phyloP scores from a whole-genome alignment of 2,888 invertebrate genomes.

The Heliconius hortense region DNA sequence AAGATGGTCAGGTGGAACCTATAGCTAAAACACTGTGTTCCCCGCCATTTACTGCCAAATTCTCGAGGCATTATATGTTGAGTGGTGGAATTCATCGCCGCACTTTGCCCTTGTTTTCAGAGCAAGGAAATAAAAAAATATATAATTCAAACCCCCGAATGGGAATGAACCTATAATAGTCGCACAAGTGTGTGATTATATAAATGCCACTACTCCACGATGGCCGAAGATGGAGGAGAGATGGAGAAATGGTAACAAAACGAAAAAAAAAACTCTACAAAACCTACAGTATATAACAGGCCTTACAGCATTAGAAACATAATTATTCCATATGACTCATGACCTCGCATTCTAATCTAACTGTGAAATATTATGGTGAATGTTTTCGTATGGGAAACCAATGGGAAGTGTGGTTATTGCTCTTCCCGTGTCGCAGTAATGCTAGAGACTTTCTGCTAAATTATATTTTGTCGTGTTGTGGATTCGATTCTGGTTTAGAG shows the following conservation, averaged over 20 bases:
- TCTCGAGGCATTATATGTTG: not conserved
- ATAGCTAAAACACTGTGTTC: not conserved
- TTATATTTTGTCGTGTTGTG: not conserved
- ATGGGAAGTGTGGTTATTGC: slow-evolving; percentile 26
- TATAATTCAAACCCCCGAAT: not conserved
- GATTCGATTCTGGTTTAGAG: not conserved
- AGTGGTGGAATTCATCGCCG: not conserved
- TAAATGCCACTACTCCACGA: too few relatives aligned
- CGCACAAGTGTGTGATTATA: too few relatives aligned
- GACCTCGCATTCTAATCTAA: slow-evolving; percentile 33
- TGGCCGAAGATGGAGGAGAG: too few relatives aligned
- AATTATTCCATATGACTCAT: slow-evolving; percentile 27
- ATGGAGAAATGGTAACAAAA: not conserved
- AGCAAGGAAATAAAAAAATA: not conserved
- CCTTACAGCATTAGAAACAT: slow-evolving; percentile 20
- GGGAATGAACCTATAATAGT: not conserved
- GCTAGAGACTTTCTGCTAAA: slow-evolving; percentile 7
- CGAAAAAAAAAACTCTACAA: not conserved
- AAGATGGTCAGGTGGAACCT: not conserved
- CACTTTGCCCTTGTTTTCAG: not conserved
- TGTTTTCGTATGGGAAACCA: slow-evolving; percentile 30
- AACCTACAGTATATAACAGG: not conserved
- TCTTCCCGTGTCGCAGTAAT: not conserved
- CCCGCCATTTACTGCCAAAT: not conserved
- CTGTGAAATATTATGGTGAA: slow-evolving; percentile 30